Evolutionary conservation across 2,113 vertebrate genomes (phyloP).

Genomic region (Tonatia bakeri): DNA sequence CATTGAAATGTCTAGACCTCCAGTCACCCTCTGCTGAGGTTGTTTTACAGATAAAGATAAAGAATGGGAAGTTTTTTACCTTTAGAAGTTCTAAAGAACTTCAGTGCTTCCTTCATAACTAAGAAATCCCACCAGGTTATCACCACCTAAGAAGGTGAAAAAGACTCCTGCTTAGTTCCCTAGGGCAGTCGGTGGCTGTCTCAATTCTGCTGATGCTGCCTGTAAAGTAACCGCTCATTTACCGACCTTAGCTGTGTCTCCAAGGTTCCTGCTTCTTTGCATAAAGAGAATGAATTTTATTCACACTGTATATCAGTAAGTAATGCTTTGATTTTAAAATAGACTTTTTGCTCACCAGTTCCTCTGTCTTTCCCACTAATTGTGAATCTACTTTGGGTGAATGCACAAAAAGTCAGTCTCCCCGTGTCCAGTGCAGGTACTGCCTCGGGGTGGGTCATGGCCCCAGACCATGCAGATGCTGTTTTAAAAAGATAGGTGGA

Average conservation of each 20-base stretch:
- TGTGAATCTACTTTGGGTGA: background rate
- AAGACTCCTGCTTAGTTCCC: background rate
- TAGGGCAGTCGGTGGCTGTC: background rate
- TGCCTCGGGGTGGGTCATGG: background rate
- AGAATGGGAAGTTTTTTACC: background rate
- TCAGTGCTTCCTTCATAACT: background rate
- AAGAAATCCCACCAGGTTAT: background rate
- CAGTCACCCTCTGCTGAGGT: background rate
- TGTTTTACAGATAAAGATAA: background rate
- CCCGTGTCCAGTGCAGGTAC: background rate
- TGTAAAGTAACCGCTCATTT: background rate
- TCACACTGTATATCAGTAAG: background rate
- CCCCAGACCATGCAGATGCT: background rate
- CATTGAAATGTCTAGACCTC: background rate
- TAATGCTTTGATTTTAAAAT: conserved; percentile 10
- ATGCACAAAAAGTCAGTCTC: background rate
- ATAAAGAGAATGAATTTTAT: conserved; percentile 4
- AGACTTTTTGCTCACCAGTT: background rate
- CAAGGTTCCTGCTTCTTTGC: background rate
- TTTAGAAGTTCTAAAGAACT: too few species aligned
- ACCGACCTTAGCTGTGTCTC: background rate
- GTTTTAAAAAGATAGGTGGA: background rate
- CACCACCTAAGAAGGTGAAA: background rate
- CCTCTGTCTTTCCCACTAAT: background rate
- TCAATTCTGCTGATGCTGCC: background rate